Base-by-base conservation (phyloP, 2,113 vertebrate species). In the Ancistrus triradiatus region DNA sequence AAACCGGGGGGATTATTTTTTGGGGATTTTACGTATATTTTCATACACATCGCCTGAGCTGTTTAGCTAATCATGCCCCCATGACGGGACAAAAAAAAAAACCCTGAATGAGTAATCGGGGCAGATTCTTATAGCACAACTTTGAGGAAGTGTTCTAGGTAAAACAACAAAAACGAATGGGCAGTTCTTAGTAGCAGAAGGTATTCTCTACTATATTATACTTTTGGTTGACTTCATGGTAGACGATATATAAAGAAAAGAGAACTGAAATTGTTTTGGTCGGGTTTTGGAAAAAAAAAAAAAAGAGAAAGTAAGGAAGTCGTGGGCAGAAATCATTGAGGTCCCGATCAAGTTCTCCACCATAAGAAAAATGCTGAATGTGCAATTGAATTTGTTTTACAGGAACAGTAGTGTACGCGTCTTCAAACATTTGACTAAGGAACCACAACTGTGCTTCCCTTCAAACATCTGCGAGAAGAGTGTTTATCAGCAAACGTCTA, bases 401-500 rank as follows among this genome's bases (percentile, higher is more conserved):
- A 42, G 49, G 27, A 21, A 53, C 4, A 44, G 7, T 9, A 8
- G 44, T 44, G 40, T 27, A 44, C 46, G 17, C 7, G 38, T 55
- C 19, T 49, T 49, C 22, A n/a, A 21, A 14, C 21, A 66, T 66
- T 66, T 66, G 52, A 48, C 21, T 66, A 48, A 57, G 48, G 31
- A 57, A 48, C 63, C 63, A 28, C 52, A 66, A 38, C 27, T n/a
- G 2, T 11, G 15, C 19, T 31, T 46, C 18, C 44, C 8, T 17
- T 56, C 28, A 48, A 28, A 65, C 63, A 47, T 56, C 19, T 57
- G 63, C 63, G 47, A 57, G 33, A 48, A 52, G 24, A 48, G 42
- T 66, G 63, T 66, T 66, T 66, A 57, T 64, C 50, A 64, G 50
- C 50, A 55, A 55, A 44, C 17, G 31, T 27, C 27, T 65, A 65